phyloP scores from a whole-genome alignment of 2,797 vertebrate genomes.

The Spheniscus humboldti region DNA sequence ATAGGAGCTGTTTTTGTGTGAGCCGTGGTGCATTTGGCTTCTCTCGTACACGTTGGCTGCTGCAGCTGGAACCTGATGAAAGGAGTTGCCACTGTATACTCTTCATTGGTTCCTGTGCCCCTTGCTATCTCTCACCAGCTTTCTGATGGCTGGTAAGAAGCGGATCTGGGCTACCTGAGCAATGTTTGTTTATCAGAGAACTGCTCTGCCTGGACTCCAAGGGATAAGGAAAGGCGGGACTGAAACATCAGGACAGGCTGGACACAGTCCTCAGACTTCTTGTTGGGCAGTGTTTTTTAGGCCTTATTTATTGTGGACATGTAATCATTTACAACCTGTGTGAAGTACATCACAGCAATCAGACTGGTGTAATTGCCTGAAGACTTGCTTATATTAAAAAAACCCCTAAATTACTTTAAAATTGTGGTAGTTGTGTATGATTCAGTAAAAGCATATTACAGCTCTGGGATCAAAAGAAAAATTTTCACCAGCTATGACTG shows the following conservation, averaged over 20 bases:
- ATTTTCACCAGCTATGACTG: neutral
- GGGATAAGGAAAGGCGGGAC: neutral
- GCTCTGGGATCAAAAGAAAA: neutral
- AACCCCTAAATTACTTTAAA: rapidly evolving
- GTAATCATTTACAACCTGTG: neutral
- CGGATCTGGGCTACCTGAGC: neutral
- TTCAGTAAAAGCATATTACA: neutral
- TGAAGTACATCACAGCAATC: neutral
- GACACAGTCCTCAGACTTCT: neutral
- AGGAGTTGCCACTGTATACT: neutral
- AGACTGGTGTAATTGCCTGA: neutral
- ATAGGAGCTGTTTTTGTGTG: neutral
- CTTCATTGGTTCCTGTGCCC: neutral
- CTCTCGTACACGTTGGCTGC: neutral
- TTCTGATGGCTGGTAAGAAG: neutral
- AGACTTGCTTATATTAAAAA: neutral
- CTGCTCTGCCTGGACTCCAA: neutral
- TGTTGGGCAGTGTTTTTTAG: neutral
- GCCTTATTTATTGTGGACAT: neutral
- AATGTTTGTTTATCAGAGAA: neutral
- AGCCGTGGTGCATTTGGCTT: neutral
- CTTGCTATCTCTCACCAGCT: neutral
- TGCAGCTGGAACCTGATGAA: neutral
- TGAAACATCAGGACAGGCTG: neutral
- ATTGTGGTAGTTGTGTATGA: neutral